Evolutionary conservation across 2,797 vertebrate genomes (phyloP).

Genomic region (Botia kubotai): DNA sequence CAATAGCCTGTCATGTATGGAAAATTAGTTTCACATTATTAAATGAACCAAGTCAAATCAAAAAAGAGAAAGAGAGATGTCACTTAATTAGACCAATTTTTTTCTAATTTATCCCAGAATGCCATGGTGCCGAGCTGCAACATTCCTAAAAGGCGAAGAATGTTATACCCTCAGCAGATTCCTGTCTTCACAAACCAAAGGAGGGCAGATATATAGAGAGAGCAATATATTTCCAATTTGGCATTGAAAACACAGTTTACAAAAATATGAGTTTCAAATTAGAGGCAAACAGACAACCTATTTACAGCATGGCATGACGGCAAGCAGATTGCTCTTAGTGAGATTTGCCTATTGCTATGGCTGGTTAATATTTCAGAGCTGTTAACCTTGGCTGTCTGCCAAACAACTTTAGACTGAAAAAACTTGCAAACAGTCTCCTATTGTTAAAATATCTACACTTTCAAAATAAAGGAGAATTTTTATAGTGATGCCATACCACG

Average conservation of each 20-base stretch:
- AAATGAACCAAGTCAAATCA: constrained; percentile 36
- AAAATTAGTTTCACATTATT: constrained; percentile 24
- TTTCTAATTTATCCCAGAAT: constrained; percentile 83
- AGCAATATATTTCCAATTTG: constrained; percentile 64
- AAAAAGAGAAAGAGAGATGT: constrained; percentile 66
- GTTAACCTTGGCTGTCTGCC: constrained; percentile 54
- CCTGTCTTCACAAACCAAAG: constrained; percentile 59
- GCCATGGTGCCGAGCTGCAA: constrained; percentile 78
- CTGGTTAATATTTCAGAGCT: constrained; percentile 62
- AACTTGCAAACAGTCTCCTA: constrained; percentile 51
- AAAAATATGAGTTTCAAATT: constrained; percentile 72
- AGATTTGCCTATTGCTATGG: constrained; percentile 53
- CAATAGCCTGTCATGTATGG: constrained; percentile 54
- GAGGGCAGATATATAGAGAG: constrained; percentile 43
- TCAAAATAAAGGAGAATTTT: constrained; percentile 15
- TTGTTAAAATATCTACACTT: constrained; percentile 28
- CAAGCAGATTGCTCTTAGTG: constrained; percentile 61
- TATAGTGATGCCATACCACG: neutral
- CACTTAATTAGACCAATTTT: constrained; percentile 83
- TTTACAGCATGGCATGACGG: constrained; percentile 60
- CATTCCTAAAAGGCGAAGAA: constrained; percentile 78
- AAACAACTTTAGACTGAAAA: constrained; percentile 45
- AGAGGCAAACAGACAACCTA: constrained; percentile 68
- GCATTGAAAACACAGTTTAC: constrained; percentile 70
- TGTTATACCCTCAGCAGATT: constrained; percentile 73